phyloP scores from a whole-genome alignment of 2,113 vertebrate species.

The Lonchura striata region DNA sequence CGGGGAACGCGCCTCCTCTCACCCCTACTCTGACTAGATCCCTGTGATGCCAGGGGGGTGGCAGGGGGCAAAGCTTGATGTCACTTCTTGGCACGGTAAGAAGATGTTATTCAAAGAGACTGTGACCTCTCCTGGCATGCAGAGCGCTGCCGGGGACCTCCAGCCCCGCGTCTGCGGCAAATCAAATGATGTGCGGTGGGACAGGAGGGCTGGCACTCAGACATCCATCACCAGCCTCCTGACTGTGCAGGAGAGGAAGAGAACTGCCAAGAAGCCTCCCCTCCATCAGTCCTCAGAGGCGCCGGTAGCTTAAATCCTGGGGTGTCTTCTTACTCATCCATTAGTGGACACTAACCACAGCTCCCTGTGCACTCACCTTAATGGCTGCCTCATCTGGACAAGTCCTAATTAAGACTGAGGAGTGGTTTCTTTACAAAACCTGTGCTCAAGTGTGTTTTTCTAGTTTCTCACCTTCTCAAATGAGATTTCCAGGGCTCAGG shows the following conservation, averaged over 20 bases:
- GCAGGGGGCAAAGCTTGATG: slow-evolving; percentile 47
- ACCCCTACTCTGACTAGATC: neutral
- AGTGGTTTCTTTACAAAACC: slow-evolving; percentile 8
- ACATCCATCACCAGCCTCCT: slow-evolving; percentile 18
- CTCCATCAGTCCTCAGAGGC: neutral
- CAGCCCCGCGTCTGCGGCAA: neutral
- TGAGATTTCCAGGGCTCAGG: neutral
- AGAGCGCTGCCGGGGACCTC: neutral
- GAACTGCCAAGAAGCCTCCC: slow-evolving; percentile 3
- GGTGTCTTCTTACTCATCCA: neutral
- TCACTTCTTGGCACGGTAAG: slow-evolving; percentile 15
- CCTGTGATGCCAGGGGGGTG: neutral
- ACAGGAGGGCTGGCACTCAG: neutral
- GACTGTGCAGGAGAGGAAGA: neutral
- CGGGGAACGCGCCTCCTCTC: neutral
- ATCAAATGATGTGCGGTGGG: slow-evolving; percentile 31
- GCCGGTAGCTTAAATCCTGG: neutral
- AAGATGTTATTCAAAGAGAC: neutral
- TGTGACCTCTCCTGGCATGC: neutral
- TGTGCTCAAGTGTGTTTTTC: neutral
- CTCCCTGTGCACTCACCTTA: neutral
- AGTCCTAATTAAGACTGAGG: slow-evolving; percentile 6
- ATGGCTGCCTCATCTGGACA: neutral
- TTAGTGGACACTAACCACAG: neutral
- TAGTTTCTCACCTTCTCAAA: neutral